These are phyloP conservation scores for Nasonia longicornis DNA, from an alignment of 1,140 invertebrate genomes.

Conservation along the genomic window DNA sequence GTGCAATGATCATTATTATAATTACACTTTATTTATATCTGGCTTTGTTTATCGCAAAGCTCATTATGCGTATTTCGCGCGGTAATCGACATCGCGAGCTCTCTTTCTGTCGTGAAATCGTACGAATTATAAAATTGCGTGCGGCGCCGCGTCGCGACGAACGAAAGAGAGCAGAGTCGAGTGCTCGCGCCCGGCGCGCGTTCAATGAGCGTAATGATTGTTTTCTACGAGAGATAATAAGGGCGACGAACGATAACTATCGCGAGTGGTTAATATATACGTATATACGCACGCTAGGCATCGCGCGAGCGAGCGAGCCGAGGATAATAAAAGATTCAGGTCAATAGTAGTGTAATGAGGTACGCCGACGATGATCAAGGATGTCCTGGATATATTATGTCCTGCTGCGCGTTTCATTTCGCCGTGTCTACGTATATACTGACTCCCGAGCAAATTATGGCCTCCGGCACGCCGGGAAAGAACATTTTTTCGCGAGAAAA, in stretches of 20 bases:
- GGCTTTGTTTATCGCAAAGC: slow-evolving; percentile 15
- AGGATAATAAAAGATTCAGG: slow-evolving; percentile 63
- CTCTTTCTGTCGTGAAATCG: slow-evolving; percentile 9
- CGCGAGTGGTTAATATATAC: slow-evolving; percentile 18
- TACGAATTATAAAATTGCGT: slow-evolving; percentile 39
- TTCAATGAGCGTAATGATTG: slow-evolving; percentile 60
- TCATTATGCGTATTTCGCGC: slow-evolving; percentile 27
- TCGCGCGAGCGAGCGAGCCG: slow-evolving; percentile 21
- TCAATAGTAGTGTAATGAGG: slow-evolving; percentile 62
- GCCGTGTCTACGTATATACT: neutral
- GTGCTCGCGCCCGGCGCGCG: slow-evolving; percentile 25
- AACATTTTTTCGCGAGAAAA: slow-evolving; percentile 35
- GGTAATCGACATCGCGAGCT: slow-evolving; percentile 34
- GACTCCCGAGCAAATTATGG: slow-evolving; percentile 42
- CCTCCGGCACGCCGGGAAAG: slow-evolving; percentile 24
- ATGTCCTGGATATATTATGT: slow-evolving; percentile 45
- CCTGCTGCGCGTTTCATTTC: slow-evolving; percentile 36
- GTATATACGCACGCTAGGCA: neutral
- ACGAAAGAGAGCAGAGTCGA: neutral
- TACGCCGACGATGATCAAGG: slow-evolving; percentile 55
- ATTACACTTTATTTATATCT: slow-evolving; percentile 36
- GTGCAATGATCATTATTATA: slow-evolving; percentile 35
- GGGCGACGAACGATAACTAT: slow-evolving; percentile 49
- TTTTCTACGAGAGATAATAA: slow-evolving; percentile 59
- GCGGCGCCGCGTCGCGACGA: slow-evolving; percentile 16